A percentile compares a stretch with the other conserved stretches of the same genome.
These are phyloP conservation scores for Coenonympha arcania DNA, from an alignment of 2,888 invertebrate genomes.

Conservation along the genomic window DNA sequence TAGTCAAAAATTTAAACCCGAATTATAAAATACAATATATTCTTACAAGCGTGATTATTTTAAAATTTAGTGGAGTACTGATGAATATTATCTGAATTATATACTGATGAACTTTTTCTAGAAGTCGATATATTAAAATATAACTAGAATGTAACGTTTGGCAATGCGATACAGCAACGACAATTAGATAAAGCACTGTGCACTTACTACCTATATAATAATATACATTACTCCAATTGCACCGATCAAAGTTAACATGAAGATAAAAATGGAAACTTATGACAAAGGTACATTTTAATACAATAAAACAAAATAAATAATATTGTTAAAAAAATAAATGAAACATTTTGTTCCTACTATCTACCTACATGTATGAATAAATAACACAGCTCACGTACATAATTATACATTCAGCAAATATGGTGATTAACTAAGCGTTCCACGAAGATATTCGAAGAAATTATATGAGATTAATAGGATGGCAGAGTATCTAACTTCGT, in stretches of 20 bases:
- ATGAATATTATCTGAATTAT: too few relatives aligned
- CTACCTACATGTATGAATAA: slow-evolving; percentile 27
- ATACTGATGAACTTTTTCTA: too few relatives aligned
- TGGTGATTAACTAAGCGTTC: slow-evolving; percentile 6
- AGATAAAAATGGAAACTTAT: slow-evolving; percentile 13
- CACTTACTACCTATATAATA: slow-evolving; percentile 7
- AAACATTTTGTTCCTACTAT: slow-evolving; percentile 23
- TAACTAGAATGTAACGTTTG: too few relatives aligned
- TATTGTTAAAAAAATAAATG: slow-evolving; percentile 21
- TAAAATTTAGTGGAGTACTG: too few relatives aligned
- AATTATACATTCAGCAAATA: slow-evolving; percentile 6
- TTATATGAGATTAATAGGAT: slow-evolving; percentile 24
- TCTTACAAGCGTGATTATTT: too few relatives aligned
- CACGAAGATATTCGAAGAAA: slow-evolving; percentile 16
- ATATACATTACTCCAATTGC: slow-evolving; percentile 3
- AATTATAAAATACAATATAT: not conserved
- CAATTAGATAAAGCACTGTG: slow-evolving; percentile 4
- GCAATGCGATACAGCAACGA: slow-evolving; percentile 9
- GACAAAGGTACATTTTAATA: slow-evolving; percentile 24
- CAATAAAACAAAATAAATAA: slow-evolving; percentile 21
- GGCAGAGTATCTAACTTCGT: not conserved
- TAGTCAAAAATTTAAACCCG: not conserved
- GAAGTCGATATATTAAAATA: too few relatives aligned
- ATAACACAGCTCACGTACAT: slow-evolving; percentile 27
- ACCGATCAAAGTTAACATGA: slow-evolving; percentile 1